These are phyloP conservation scores for Xanthostigma xanthostigma DNA, from an alignment of 2,888 invertebrate species.

Conservation along the genomic window DNA sequence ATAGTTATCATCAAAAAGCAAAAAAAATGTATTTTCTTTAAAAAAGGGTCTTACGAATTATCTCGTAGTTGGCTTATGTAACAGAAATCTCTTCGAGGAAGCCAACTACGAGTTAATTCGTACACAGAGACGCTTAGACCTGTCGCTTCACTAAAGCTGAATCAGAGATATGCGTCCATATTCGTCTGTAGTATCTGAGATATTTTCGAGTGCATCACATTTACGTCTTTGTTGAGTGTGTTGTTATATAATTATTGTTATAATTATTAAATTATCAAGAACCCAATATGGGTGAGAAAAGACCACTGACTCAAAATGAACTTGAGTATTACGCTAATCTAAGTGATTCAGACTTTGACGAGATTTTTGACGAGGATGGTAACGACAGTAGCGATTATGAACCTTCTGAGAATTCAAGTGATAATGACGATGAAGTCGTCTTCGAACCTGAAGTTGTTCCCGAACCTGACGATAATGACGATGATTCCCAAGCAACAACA, in stretches of 20 bases:
- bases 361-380: slow-evolving; percentile 12
- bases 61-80: slow-evolving; percentile 17
- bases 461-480: slow-evolving; percentile 11
- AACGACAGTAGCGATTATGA: slow-evolving; percentile 13
- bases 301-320: slow-evolving; percentile 14
- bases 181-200: slow-evolving; percentile 9
- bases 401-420: slow-evolving; percentile 13
- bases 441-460: slow-evolving; percentile 10
- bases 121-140: slow-evolving; percentile 10
- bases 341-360: slow-evolving; percentile 14
- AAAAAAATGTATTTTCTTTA: too few relatives aligned
- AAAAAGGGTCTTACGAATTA: slow-evolving; percentile 17
- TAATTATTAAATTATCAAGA: slow-evolving; percentile 6
- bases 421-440: slow-evolving; percentile 13
- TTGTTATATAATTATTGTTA: slow-evolving; percentile 12
- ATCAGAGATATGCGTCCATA: slow-evolving; percentile 7
- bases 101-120: slow-evolving; percentile 18
- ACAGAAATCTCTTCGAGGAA: slow-evolving; percentile 19
- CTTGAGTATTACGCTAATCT: slow-evolving; percentile 14
- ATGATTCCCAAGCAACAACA: slow-evolving; percentile 14
- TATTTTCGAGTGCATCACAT: too few relatives aligned
- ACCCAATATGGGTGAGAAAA: slow-evolving; percentile 13
- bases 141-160: slow-evolving; percentile 9
- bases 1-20: slow-evolving; percentile 5
- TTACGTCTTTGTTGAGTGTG: slow-evolving; percentile 10